Evolutionary conservation across 2,888 invertebrate genomes (phyloP).

Genomic region (Deilephila elpenor): DNA sequence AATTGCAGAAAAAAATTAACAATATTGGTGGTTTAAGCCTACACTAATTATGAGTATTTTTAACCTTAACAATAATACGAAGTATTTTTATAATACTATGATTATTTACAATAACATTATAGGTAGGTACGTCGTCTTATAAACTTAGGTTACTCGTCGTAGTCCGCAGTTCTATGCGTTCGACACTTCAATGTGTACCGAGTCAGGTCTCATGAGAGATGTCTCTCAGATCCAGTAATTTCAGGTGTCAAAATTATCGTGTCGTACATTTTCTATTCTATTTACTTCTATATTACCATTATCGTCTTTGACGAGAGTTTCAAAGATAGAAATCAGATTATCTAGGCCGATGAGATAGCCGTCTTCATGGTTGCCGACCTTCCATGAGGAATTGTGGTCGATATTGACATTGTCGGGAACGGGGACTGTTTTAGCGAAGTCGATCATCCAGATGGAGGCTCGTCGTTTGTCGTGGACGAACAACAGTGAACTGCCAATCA

Average conservation of each 20-base stretch:
- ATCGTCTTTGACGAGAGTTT: constrained; percentile 83
- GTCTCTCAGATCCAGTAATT: constrained; percentile 45
- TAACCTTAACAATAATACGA: constrained; percentile 65
- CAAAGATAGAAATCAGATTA: constrained; percentile 94
- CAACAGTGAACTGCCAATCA: constrained; percentile 96
- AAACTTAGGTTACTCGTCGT: constrained; percentile 34
- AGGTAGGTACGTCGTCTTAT: constrained; percentile 55
- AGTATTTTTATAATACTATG: constrained; percentile 60
- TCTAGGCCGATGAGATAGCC: constrained; percentile 97
- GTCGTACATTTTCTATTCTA: constrained; percentile 61
- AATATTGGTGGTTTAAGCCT: constrained; percentile 63
- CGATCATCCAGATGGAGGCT: constrained; percentile 98
- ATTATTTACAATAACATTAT: constrained; percentile 71
- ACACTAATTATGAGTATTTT: constrained; percentile 75
- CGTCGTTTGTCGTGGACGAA: constrained; percentile 96
- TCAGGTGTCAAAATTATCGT: constrained; percentile 79
- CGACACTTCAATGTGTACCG: constrained; percentile 54
- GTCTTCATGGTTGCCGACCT: constrained; percentile 98
- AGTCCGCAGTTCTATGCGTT: constrained; percentile 51
- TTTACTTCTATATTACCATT: constrained; percentile 75
- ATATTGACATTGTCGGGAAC: constrained; percentile 90
- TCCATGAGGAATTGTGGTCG: constrained; percentile 93
- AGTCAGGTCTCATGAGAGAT: constrained; percentile 56
- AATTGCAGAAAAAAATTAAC: constrained; percentile 23
- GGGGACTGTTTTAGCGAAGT: constrained; percentile 97